Conservation (phyloP, 2,797 vertebrate genomes). For the Forpus xanthops region DNA sequence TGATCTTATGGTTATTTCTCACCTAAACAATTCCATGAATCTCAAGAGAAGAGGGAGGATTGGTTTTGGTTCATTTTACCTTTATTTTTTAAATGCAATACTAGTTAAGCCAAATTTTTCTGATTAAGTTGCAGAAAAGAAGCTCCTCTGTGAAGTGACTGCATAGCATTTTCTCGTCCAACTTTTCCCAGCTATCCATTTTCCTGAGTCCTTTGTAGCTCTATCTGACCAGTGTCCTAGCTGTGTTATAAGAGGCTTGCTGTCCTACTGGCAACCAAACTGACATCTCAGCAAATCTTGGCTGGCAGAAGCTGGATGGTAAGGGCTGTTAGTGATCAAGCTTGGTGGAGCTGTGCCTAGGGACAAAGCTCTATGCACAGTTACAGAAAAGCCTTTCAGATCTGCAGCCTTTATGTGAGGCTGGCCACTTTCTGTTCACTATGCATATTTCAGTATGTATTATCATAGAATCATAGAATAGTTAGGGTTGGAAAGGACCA, state of each 20-base stretch:
- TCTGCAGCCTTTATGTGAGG: not conserved
- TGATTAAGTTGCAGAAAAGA: not conserved
- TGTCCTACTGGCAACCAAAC: not conserved
- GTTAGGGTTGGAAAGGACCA: too few species aligned
- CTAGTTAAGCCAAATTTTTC: not conserved
- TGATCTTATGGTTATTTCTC: not conserved
- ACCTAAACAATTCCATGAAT: not conserved
- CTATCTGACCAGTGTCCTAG: not conserved
- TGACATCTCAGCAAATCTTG: not conserved
- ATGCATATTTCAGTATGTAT: rapidly evolving
- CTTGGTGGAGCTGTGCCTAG: not conserved
- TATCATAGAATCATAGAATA: not conserved
- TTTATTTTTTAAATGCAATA: not conserved
- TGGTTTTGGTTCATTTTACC: not conserved
- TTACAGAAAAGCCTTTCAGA: not conserved
- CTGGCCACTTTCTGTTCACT: not conserved
- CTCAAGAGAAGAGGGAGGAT: not conserved
- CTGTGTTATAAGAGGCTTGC: not conserved
- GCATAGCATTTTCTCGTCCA: not conserved
- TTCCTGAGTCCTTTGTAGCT: not conserved
- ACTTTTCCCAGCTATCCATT: not conserved
- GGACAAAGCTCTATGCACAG: not conserved
- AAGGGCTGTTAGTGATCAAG: not conserved
- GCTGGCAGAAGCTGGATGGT: not conserved
- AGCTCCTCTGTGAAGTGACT: not conserved